Percentiles rank a stretch among this genome's conserved stretches.
Evolutionary conservation across 2,113 vertebrate species (phyloP).

Genomic region (Leptodactylus fuscus): DNA sequence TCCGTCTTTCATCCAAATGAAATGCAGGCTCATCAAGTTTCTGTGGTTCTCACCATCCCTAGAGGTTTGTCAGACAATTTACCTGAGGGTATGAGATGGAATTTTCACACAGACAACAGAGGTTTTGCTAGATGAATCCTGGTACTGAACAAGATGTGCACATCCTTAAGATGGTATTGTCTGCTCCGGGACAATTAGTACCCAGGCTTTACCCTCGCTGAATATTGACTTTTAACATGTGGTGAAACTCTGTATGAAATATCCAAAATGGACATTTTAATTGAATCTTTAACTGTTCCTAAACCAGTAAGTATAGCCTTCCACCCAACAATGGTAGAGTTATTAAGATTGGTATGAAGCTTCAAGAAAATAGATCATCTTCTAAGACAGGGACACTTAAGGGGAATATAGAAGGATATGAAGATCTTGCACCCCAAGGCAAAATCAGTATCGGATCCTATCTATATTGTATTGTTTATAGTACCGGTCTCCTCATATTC

Average conservation of each 20-base stretch:
- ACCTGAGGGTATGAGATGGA: conserved; percentile 22
- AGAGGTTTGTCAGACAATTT: conserved; percentile 40
- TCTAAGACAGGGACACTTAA: too few relatives aligned
- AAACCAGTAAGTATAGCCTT: not conserved
- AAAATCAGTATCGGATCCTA: too few relatives aligned
- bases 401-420: too few relatives aligned
- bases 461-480: too few relatives aligned
- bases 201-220: not conserved
- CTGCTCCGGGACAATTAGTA: conserved; percentile 4
- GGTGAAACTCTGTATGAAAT: not conserved
- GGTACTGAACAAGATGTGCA: not conserved
- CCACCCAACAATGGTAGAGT: not conserved
- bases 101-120: conserved; percentile 7
- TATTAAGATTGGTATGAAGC: too few relatives aligned
- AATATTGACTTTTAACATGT: conserved; percentile 11
- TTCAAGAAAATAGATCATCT: too few relatives aligned
- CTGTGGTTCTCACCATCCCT: conserved; percentile 14
- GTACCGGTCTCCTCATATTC: too few relatives aligned
- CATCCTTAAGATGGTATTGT: not conserved
- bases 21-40: conserved; percentile 32
- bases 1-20: conserved; percentile 33
- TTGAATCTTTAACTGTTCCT: not conserved
- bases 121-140: not conserved
- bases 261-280: not conserved
- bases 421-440: too few relatives aligned